A percentile compares a stretch with the other conserved stretches of the same genome.
Evolutionary conservation across 1,140 invertebrate genomes (phyloP).

Genomic region (Hyles vespertilio): DNA sequence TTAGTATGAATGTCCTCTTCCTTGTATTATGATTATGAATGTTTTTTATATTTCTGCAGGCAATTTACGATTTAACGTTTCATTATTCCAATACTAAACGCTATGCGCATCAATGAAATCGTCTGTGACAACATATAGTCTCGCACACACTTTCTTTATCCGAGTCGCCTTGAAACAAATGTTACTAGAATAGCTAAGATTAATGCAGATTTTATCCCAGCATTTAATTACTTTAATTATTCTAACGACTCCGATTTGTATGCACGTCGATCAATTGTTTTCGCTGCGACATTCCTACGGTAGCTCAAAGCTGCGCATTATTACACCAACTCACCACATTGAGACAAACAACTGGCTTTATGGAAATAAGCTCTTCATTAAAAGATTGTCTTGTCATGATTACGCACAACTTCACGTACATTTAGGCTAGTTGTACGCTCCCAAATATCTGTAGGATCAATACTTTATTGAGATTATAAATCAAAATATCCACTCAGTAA

Average conservation of each 20-base stretch:
- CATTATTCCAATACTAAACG: no score
- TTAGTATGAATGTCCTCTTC: no score
- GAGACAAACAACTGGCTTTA: not conserved
- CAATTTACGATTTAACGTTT: no score
- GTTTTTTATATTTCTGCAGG: no score
- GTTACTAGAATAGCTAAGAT: not conserved
- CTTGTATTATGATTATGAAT: no score
- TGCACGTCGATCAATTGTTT: constrained; percentile 18
- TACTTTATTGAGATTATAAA: no score
- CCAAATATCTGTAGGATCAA: no score
- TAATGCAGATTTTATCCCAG: constrained; percentile 2
- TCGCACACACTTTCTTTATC: no score
- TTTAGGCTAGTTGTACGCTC: constrained; percentile 5
- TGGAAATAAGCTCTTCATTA: constrained; percentile 1
- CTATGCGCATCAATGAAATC: no score
- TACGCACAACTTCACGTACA: not conserved
- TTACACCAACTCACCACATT: not conserved
- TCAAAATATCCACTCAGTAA: no score
- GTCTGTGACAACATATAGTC: no score
- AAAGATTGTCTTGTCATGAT: constrained; percentile 2
- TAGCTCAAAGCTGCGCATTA: constrained; percentile 7
- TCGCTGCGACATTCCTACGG: constrained; percentile 21
- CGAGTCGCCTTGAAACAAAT: not conserved
- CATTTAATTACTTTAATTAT: constrained; percentile 9
- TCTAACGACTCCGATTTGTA: constrained; percentile 13